Percentiles rank a stretch among this genome's conserved stretches.
These are phyloP conservation scores for Lepus europaeus DNA, from an alignment of 2,113 vertebrate genomes.

Conservation along the genomic window DNA sequence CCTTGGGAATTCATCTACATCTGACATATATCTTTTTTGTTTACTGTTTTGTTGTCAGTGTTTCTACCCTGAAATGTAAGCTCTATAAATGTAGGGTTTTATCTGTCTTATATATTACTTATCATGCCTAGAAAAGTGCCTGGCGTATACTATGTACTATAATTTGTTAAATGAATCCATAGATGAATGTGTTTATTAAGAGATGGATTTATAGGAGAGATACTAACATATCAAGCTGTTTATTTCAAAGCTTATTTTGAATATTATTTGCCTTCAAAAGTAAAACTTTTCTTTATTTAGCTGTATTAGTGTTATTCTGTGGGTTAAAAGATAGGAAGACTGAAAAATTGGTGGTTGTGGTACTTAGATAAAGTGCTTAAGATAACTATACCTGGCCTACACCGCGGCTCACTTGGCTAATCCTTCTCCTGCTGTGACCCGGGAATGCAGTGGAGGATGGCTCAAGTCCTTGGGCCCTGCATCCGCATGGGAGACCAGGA, in stretches of 20 bases:
- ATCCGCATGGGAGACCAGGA: no score
- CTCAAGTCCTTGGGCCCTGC: no score
- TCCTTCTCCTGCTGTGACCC: no score
- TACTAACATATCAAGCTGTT: not conserved
- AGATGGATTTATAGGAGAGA: not conserved
- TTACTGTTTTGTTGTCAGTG: not conserved
- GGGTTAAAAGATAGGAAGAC: not conserved
- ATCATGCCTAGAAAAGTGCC: not conserved
- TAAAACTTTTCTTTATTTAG: not conserved
- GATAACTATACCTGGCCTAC: not conserved
- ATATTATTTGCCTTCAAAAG: not conserved
- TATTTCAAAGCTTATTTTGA: conserved; percentile 11
- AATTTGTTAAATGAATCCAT: conserved; percentile 14
- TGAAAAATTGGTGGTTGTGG: not conserved
- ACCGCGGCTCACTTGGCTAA: no score
- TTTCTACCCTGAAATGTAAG: not conserved
- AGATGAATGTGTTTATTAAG: not conserved
- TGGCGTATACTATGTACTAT: not conserved
- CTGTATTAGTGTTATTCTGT: not conserved
- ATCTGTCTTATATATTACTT: not conserved
- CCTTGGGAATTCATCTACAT: not conserved
- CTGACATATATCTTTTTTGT: no score
- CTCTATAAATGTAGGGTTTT: not conserved
- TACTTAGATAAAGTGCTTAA: not conserved
- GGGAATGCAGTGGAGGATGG: no score